Base-by-base conservation (phyloP, 2,113 vertebrate species). In the Hirundichthys speculiger region DNA sequence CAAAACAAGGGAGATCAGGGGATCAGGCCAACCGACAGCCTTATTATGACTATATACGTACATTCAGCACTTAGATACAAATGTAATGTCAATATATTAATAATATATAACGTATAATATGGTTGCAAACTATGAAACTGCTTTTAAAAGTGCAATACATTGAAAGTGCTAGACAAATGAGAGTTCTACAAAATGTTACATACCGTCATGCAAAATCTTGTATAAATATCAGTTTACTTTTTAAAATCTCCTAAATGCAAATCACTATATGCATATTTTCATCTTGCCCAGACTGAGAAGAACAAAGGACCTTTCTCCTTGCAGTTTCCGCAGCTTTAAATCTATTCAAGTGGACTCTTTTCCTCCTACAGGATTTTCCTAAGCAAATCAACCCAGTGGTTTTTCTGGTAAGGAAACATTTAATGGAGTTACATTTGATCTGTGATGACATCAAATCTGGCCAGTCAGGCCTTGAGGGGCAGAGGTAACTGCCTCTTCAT, bases 351-450 rank as follows among this genome's bases (percentile, higher is more conserved):
- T 27, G 50, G 47, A 77, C 58, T 75, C 63, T 69, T 73, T 72
- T 86, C 82, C 76, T 75, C 75, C 73, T 71, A 59, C 69, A 69
- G 68, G 67, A 82, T 86, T 86, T 88, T 86, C 75, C 84, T 69
- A 82, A 82, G 82, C 77, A 85, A 80, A 86, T 86, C 64, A 80
- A 39, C 53, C 43, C 62, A 18, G 69, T 30, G 16, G 54, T 77
- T 85, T 45, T 83, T 78, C 64, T 72, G 73, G 76, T 82, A 75
- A 72, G 79, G 80, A 83, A 84, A 66, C 50, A 49, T 82, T 89
- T 85, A 72, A 83, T 64, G 74, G 63, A 59, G 62, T 58, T 63
- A 40, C 64, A 69, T 76, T 69, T 74, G 78, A 83, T 80, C 75
- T 15, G 41, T 75, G 82, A 83, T 82, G 69, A 82, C 75, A 87